Percentiles rank a stretch among this genome's conserved stretches.
phyloP scores from a whole-genome alignment of 2,888 invertebrate species.

The Drosophila rellima region DNA sequence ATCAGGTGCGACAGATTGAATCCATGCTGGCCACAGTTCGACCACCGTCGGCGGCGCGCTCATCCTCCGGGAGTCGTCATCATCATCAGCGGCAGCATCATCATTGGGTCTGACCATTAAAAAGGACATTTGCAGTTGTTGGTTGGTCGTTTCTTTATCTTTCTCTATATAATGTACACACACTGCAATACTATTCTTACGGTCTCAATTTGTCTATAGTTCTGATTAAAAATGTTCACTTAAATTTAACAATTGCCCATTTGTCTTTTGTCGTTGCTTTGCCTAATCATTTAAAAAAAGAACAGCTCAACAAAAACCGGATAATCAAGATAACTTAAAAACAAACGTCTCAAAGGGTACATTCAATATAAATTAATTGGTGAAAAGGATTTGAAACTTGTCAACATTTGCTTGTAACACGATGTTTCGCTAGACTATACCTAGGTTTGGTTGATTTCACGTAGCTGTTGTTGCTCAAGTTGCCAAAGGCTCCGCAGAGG shows the following conservation, averaged over 20 bases:
- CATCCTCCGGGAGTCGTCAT: slow-evolving; percentile 38
- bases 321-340: slow-evolving; percentile 47
- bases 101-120: slow-evolving; percentile 49
- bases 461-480: neutral
- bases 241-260: slow-evolving; percentile 75
- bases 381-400: slow-evolving; percentile 49
- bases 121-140: slow-evolving; percentile 28
- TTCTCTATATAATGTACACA: slow-evolving; percentile 59
- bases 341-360: slow-evolving; percentile 55
- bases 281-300: slow-evolving; percentile 41
- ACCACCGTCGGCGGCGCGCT: slow-evolving; percentile 42
- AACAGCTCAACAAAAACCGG: slow-evolving; percentile 23
- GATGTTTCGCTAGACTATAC: slow-evolving; percentile 57
- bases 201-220: slow-evolving; percentile 78
- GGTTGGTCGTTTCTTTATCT: slow-evolving; percentile 52
- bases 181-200: slow-evolving; percentile 76
- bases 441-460: slow-evolving; percentile 54
- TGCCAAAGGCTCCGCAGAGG: neutral
- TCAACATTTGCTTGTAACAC: slow-evolving; percentile 53
- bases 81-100: slow-evolving; percentile 31
- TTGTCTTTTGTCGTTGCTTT: slow-evolving; percentile 31
- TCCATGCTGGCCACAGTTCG: slow-evolving; percentile 73
- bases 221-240: slow-evolving; percentile 73
- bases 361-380: slow-evolving; percentile 61
- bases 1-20: slow-evolving; percentile 74